Base-by-base conservation (phyloP, 2,888 invertebrate species). In the Conistra vaccinii region DNA sequence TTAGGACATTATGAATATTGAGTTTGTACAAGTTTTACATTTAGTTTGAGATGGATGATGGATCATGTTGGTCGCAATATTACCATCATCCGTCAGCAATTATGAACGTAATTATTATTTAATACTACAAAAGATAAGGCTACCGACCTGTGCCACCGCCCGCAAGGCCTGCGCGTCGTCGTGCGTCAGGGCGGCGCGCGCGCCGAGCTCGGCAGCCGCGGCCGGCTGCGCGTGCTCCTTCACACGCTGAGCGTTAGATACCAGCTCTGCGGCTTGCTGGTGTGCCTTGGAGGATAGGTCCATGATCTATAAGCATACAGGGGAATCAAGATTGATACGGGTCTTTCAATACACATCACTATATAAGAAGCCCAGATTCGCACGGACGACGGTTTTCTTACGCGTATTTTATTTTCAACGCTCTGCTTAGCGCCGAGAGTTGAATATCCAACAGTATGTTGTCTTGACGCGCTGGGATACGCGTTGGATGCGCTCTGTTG, bases 201-300 rank as follows among this genome's bases (percentile, higher is more conserved):
- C 6, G 68, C 88, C 90, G 53, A 94, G 78, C 35, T 83, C 77
- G 4, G 66, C 77, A 0, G 89, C 91, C 1, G 71, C 71, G 0
- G 29, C 82, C 0, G 63, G 62, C 0, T 6, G 12, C 17, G 86
- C 75, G 1, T 77, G 77, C 26, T 87, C 79, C 1, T 86, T 77
- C 26, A 92, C 78, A 5, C 83, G 83, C 61, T 90, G 87, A 0
- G 91, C 92, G 0, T 82, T 84, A 0, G 89, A 76, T 10, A 91
- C 78, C 67, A 94, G 85, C 57, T 89, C 82, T 0, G 91, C 88
- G 0, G 92, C 89, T 60, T 89, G 86, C 3, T 88, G 88, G 23
- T 91, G 90, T 0, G 91, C 91, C 0, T 61, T 77, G 3, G 89
- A 87, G 0, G 94, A 85, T 3, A 91, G 62, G 0, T 91, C 89